A percentile compares a stretch with the other conserved stretches of the same genome.
phyloP scores from a whole-genome alignment of 2,113 vertebrate genomes.

The Phyllopteryx taeniolatus region DNA sequence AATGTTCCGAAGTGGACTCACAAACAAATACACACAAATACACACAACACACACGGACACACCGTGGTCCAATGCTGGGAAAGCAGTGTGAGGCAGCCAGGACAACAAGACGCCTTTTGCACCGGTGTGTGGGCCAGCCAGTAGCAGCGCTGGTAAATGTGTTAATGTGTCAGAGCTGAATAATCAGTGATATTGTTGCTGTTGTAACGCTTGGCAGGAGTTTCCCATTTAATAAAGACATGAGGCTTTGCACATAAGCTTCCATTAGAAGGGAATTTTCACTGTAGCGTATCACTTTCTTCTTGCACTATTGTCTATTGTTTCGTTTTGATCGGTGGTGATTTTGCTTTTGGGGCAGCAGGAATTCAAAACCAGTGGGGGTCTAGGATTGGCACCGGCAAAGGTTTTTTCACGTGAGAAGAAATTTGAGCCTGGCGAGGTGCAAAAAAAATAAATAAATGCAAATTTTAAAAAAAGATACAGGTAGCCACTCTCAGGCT shows the following conservation, averaged over 20 bases:
- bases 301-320: constrained; percentile 4
- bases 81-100: constrained; percentile 52
- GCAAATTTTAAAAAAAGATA: no score
- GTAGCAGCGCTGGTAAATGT: constrained; percentile 44
- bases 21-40: not conserved
- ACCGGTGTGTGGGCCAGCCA: constrained; percentile 54
- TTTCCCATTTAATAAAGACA: constrained; percentile 37
- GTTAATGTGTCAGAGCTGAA: constrained; percentile 47
- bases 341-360: not conserved
- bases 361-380: not conserved
- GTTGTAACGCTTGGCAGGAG: constrained; percentile 55
- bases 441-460: not conserved
- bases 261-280: constrained; percentile 26
- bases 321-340: not conserved
- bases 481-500: no score
- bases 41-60: not conserved
- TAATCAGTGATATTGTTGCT: constrained; percentile 45
- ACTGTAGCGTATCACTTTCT: constrained; percentile 17
- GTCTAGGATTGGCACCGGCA: not conserved
- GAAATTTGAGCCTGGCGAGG: not conserved
- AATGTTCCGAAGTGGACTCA: constrained; percentile 52
- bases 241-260: constrained; percentile 18
- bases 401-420: not conserved
- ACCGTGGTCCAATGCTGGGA: constrained; percentile 61
- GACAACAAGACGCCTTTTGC: constrained; percentile 34